These are phyloP conservation scores for Chiloscyllium plagiosum DNA, from an alignment of 2,113 vertebrate species.

Conservation along the genomic window DNA sequence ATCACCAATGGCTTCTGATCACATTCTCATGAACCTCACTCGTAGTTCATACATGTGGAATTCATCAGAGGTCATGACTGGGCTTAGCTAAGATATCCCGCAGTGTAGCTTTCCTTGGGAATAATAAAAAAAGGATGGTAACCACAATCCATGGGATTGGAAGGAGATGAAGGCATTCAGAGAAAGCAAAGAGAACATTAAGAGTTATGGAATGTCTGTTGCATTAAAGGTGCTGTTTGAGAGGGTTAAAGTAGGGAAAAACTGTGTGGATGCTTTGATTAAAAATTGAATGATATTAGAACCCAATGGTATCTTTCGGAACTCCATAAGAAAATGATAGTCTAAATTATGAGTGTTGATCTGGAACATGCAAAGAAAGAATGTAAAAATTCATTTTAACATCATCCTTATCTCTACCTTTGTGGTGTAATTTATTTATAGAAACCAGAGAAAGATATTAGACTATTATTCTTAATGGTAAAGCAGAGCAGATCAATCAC, in stretches of 20 bases:
- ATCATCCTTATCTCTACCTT: not conserved
- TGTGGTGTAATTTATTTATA: not conserved
- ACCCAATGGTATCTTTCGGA: not conserved
- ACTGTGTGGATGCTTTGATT: not conserved
- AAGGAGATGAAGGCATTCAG: too few species aligned
- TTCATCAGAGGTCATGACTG: not conserved
- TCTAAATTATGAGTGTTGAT: not conserved
- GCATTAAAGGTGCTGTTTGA: not conserved
- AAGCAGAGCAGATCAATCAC: conserved; percentile 18
- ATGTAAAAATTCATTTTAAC: not conserved
- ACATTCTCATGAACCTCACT: not conserved
- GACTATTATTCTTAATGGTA: not conserved
- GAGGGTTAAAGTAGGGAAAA: not conserved
- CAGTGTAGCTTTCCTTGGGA: too few species aligned
- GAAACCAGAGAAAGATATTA: not conserved
- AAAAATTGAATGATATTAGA: not conserved
- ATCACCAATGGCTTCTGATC: not conserved
- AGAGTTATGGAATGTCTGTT: not conserved
- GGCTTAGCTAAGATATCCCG: not conserved
- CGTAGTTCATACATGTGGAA: not conserved
- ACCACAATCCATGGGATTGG: not conserved
- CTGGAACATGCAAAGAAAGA: not conserved
- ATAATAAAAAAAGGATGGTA: not conserved
- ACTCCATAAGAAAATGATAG: not conserved
- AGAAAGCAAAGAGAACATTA: not conserved